Evolutionary conservation across 2,888 invertebrate species (phyloP).

Genomic region (Labia minor): DNA sequence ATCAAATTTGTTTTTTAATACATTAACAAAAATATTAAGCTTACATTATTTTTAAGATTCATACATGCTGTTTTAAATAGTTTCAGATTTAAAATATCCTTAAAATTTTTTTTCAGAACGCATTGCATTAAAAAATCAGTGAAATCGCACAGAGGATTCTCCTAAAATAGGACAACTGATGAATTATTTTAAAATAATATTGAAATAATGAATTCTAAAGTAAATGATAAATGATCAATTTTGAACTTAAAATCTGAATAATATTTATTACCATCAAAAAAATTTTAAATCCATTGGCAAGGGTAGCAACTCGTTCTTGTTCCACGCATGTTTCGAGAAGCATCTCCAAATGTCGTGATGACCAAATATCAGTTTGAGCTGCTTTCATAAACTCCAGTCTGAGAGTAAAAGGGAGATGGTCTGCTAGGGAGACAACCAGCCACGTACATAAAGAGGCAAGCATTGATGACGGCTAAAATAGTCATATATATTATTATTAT

Average conservation of each 20-base stretch:
- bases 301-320: constrained; percentile 46
- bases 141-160: constrained; percentile 49
- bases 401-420: neutral
- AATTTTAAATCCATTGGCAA: constrained; percentile 55
- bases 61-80: constrained; percentile 34
- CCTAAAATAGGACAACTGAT: constrained; percentile 39
- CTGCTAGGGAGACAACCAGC: constrained; percentile 33
- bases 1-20: constrained; percentile 31
- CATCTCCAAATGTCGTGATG: constrained; percentile 25
- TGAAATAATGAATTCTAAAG: too few relatives aligned
- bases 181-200: neutral
- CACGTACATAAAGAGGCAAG: constrained; percentile 50
- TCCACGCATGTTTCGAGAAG: constrained; percentile 45
- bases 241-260: too few relatives aligned
- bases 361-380: constrained; percentile 22
- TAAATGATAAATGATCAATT: too few relatives aligned
- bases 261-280: constrained; percentile 55
- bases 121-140: constrained; percentile 47
- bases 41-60: constrained; percentile 32
- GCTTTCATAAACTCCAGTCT: neutral
- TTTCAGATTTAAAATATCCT: constrained; percentile 33
- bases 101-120: constrained; percentile 34
- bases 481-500: too few relatives aligned
- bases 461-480: constrained; percentile 50
- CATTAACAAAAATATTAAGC: constrained; percentile 18